Percentiles rank a stretch among this genome's conserved stretches.
These are phyloP conservation scores for Gila robusta DNA, from an alignment of 2,797 vertebrate genomes.

Conservation along the genomic window DNA sequence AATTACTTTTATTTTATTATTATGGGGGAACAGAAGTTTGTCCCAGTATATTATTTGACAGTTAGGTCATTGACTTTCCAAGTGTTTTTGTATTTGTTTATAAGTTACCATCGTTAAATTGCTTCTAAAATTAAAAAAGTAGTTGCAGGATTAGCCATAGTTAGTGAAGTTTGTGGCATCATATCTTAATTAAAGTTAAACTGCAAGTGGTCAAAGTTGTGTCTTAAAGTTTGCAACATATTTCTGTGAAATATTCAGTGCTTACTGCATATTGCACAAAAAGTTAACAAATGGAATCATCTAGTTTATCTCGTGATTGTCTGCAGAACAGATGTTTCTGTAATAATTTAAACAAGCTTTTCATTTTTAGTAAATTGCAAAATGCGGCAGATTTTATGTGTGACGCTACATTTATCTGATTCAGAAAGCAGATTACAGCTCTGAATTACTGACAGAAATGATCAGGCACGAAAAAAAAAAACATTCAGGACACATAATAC, in stretches of 20 bases:
- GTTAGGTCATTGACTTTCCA: neutral
- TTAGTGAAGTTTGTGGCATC: neutral
- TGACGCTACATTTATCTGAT: neutral
- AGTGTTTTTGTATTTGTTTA: neutral
- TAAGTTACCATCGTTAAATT: neutral
- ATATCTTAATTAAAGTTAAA: conserved; percentile 2
- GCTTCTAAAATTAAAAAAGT: neutral
- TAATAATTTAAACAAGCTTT: neutral
- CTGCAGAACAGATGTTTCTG: neutral
- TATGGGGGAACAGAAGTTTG: neutral
- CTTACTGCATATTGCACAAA: neutral
- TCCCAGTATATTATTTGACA: no score
- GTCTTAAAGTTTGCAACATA: neutral
- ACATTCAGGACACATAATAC: neutral
- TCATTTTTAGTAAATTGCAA: neutral
- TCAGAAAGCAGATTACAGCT: neutral
- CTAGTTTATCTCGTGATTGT: neutral
- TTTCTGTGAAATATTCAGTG: neutral
- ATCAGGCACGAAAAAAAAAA: neutral
- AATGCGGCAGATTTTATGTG: neutral
- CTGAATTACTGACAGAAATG: conserved; percentile 4
- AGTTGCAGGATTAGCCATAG: neutral
- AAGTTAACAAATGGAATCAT: neutral
- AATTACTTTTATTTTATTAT: neutral
- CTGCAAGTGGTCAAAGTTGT: neutral